A percentile compares a stretch with the other conserved stretches of the same genome.
These are phyloP conservation scores for Siphlonurus alternatus DNA, from an alignment of 2,888 invertebrate species.

Conservation along the genomic window DNA sequence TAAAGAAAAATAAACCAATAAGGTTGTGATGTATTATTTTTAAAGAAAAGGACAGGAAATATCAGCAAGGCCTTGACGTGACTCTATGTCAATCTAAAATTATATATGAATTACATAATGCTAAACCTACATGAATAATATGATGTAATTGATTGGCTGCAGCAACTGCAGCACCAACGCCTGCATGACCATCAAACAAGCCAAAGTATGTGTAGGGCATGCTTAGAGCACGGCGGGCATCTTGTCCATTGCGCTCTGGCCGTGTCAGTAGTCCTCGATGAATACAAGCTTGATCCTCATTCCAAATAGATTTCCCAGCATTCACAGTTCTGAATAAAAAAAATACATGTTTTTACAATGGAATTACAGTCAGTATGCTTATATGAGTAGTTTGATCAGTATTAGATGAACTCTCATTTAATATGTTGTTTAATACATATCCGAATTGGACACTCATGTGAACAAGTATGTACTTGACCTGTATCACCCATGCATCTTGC, in stretches of 20 bases:
- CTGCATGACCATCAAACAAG: constrained; percentile 76
- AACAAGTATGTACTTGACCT: too few species aligned
- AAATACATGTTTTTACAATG: constrained; percentile 4
- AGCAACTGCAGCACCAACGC: constrained; percentile 59
- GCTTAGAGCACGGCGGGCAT: constrained; percentile 20
- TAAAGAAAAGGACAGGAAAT: too few species aligned
- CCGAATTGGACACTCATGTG: too few species aligned
- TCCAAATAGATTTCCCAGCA: constrained; percentile 61
- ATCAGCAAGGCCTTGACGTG: too few species aligned
- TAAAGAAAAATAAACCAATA: too few species aligned
- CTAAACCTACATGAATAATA: constrained; percentile 44
- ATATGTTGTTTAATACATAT: too few species aligned
- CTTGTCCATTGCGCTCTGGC: constrained; percentile 17
- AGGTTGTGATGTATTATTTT: too few species aligned
- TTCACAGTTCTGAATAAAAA: constrained; percentile 37
- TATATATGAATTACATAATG: background rate
- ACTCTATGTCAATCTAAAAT: too few species aligned
- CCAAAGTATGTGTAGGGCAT: constrained; percentile 60
- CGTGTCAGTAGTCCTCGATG: constrained; percentile 3
- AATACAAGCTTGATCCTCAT: constrained; percentile 54
- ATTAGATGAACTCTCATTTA: too few species aligned
- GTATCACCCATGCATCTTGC: too few species aligned
- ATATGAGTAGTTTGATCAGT: constrained; percentile 1
- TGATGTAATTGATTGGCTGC: constrained; percentile 60
- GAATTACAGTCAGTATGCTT: background rate